Evolutionary conservation across 2,113 vertebrate species (phyloP), one percentile per base, ranked within the genome.

Genomic region (Oryzias woworae): DNA sequence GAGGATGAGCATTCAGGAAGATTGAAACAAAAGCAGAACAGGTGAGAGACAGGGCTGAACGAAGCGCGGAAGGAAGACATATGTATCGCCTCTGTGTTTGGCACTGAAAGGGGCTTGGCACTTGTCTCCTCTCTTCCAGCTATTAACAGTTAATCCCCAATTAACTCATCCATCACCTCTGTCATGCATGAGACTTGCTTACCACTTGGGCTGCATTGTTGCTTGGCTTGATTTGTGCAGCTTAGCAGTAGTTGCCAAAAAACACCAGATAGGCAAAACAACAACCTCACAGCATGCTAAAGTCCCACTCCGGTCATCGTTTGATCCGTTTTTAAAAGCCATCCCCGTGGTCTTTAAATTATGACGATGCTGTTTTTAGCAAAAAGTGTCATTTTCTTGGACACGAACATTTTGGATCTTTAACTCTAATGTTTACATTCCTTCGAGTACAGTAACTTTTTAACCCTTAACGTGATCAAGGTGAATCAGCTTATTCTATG

Each of bases 61-160:
- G n/a, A 36, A 64, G 56, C n/a, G 42, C 36, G 62, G 58, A 65
- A 70, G 56, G 73, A 53, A 73, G 47, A 65, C 56, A 66, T 23
- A 36, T 36, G 36, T 36, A 58, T 64, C 52, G 43, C 14, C 0
- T 47, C 58, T 63, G 50, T 57, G 72, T 76, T 20, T 78, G 80
- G 75, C 73, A 62, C 63, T 44, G 41, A 53, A 63, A 64, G 46
- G 51, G 71, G 66, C 62, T 80, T 75, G 49, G 68, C 77, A 68
- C 66, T 75, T 58, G 77, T 77, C 66, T 68, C 83, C 64, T 66
- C 78, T 51, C 74, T 48, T 61, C 49, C 59, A 72, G 73, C 77
- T 83, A 83, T 85, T 85, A 85, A 80, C 69, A 46, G 70, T 73
- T 88, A 88, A 91, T 88, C 85, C 84, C 67, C 83, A 87, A 89